These are phyloP conservation scores for Schizopygopsis malacanthus DNA, from an alignment of 2,797 vertebrate genomes.

Conservation along the genomic window DNA sequence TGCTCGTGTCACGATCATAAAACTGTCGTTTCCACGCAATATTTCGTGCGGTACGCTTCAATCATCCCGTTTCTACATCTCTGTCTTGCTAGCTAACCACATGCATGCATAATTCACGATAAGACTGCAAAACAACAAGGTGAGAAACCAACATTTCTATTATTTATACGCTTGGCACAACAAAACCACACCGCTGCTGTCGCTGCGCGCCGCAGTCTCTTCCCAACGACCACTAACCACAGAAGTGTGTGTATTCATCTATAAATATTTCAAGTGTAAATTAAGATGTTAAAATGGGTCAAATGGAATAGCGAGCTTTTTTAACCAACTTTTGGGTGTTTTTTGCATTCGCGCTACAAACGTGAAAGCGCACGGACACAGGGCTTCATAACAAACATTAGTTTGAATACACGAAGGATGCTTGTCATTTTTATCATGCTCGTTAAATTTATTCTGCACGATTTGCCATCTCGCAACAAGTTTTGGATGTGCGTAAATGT, in stretches of 20 bases:
- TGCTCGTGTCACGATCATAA: background rate
- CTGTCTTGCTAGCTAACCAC: slow-evolving; percentile 16
- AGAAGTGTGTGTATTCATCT: background rate
- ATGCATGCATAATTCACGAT: slow-evolving; percentile 19
- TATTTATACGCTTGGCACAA: slow-evolving; percentile 44
- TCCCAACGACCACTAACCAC: background rate
- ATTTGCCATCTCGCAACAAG: slow-evolving; percentile 44
- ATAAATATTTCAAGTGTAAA: slow-evolving; percentile 25
- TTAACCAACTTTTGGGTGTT: background rate
- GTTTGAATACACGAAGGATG: too few relatives aligned
- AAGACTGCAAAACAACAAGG: slow-evolving; percentile 44
- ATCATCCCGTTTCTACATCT: slow-evolving; percentile 6
- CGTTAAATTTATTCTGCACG: background rate
- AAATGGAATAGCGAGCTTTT: background rate
- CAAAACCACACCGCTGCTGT: slow-evolving; percentile 27
- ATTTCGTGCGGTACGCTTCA: background rate
- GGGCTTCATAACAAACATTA: background rate
- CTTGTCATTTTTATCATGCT: background rate
- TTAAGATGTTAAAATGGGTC: slow-evolving; percentile 31
- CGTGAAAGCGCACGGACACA: background rate
- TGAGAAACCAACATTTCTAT: slow-evolving; percentile 44
- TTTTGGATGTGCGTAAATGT: slow-evolving; percentile 36
- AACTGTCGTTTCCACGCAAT: background rate
- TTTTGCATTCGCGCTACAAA: background rate
- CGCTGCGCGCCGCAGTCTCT: slow-evolving; percentile 11